Evolutionary conservation across 2,888 invertebrate genomes (phyloP), one percentile per base, ranked within the genome.

Genomic region (Volucella inflata): DNA sequence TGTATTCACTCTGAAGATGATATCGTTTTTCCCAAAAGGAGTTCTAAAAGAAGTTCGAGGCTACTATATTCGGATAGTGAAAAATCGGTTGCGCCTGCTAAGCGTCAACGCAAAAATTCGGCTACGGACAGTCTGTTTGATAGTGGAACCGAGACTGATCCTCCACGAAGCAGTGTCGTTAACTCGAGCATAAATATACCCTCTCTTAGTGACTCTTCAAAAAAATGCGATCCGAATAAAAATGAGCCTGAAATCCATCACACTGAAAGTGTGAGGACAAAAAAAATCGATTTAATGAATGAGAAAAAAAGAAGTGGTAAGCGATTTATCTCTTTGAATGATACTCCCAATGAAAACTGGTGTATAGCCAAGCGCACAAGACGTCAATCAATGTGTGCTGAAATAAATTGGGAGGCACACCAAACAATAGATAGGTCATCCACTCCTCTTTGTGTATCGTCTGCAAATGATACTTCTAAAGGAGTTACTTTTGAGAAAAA

Each of bases 91-190:
- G 36, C 3, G 30, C 11, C 77, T 46, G n/a, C 30, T 55, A 53
- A 59, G 14, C 21, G 40, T 12, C 60, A 42, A 11, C 38, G 42
- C 30, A 21, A 12, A 21, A 8, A 10, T 11, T 74, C 53, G 6
- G 70, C 75, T 40, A 57, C 42, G 0, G 70, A 67, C 16, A 75
- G 70, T 40, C 42, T 79, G 38, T 76, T 75, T 8, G 84, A 84
- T 44, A 75, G 80, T 51, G 84, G 70, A 2, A 50, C 71, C 8
- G 75, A 79, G 11, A 75, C 46, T 42, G 79, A 65, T 67, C 68
- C 48, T 12, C 79, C 74, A 2, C 46, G 46, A 12, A 70, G 64
- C 14, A 70, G 70, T 65, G 60, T 30, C 11, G 36, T 60, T 38
- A 82, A 62, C 48, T 72, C 17, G 55, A 60, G 9, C 38, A 65